Percentiles rank a stretch among this genome's conserved stretches.
phyloP scores from a whole-genome alignment of 2,797 vertebrate genomes.

The Macropus fuliginosus region DNA sequence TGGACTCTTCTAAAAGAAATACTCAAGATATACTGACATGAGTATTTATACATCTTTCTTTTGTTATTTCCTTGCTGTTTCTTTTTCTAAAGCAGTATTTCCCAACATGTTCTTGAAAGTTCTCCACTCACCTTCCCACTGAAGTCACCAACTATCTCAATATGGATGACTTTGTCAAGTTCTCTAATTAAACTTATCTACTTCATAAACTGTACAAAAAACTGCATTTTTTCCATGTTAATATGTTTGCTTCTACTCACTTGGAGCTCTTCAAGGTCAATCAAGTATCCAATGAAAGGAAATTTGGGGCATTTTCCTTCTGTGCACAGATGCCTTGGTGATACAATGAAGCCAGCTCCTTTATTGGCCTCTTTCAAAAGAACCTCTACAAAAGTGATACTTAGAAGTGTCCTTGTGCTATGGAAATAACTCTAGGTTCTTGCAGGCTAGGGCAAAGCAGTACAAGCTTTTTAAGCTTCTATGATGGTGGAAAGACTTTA shows the following conservation, averaged over 20 bases:
- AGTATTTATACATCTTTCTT: not conserved
- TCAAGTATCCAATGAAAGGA: not conserved
- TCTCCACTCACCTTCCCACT: not conserved
- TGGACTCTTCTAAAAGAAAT: not conserved
- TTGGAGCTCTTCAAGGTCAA: not conserved
- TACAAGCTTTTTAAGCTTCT: not conserved
- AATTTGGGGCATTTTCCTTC: not conserved
- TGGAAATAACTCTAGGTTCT: not conserved
- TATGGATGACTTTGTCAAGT: not conserved
- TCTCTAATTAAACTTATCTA: not conserved
- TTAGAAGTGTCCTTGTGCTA: not conserved
- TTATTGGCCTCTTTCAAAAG: not conserved
- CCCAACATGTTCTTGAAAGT: not conserved
- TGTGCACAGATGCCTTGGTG: not conserved
- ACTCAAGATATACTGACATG: not conserved
- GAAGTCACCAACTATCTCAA: not conserved
- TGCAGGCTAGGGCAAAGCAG: not conserved
- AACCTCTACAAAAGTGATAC: not conserved
- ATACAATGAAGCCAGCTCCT: not conserved
- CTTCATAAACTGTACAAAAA: not conserved
- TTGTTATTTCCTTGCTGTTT: not conserved
- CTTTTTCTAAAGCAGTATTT: not conserved
- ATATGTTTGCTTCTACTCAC: not conserved
- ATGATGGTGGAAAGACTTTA: not conserved
- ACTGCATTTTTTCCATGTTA: not conserved